Percentiles rank a stretch among this genome's conserved stretches.
phyloP scores from a whole-genome alignment of 2,797 vertebrate genomes.

The Propithecus deckenii region DNA sequence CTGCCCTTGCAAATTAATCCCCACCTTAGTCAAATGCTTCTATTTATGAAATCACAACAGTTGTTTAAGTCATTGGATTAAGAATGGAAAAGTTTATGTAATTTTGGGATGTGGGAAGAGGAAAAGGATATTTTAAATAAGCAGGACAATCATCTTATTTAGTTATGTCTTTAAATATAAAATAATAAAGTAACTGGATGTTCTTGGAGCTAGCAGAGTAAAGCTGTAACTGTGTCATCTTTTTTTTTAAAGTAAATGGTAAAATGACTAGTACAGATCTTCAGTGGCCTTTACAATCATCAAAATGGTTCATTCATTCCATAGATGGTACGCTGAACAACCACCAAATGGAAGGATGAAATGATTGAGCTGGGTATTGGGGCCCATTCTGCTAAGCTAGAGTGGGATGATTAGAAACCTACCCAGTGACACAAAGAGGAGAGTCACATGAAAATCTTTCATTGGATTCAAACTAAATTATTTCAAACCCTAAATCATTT shows the following conservation, averaged over 20 bases:
- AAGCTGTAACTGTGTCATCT: not conserved
- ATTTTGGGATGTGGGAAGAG: constrained; percentile 41
- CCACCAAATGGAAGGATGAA: constrained; percentile 13
- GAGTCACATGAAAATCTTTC: not conserved
- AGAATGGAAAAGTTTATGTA: constrained; percentile 69
- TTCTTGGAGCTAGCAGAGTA: not conserved
- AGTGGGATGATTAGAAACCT: constrained; percentile 20
- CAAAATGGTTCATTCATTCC: not conserved
- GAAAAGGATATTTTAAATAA: constrained; percentile 48
- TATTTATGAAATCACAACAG: constrained; percentile 68
- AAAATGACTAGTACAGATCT: not conserved
- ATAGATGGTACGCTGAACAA: not conserved
- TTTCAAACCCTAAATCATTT: constrained; percentile 48
- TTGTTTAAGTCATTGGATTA: constrained; percentile 62
- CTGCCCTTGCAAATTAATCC: constrained; percentile 64
- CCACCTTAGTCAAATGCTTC: constrained; percentile 75
- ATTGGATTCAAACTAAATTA: constrained; percentile 46
- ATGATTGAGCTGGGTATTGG: constrained; percentile 2
- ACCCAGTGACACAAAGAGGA: constrained; percentile 31
- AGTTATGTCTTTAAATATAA: constrained; percentile 44
- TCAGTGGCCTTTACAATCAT: constrained; percentile 15
- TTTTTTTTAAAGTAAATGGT: not conserved
- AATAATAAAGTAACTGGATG: constrained; percentile 42
- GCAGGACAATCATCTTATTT: constrained; percentile 20
- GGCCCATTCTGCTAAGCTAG: constrained; percentile 5